Percentiles rank a stretch among this genome's conserved stretches.
Evolutionary conservation across 2,888 invertebrate species (phyloP).

Genomic region (Drosophila mercatorum): DNA sequence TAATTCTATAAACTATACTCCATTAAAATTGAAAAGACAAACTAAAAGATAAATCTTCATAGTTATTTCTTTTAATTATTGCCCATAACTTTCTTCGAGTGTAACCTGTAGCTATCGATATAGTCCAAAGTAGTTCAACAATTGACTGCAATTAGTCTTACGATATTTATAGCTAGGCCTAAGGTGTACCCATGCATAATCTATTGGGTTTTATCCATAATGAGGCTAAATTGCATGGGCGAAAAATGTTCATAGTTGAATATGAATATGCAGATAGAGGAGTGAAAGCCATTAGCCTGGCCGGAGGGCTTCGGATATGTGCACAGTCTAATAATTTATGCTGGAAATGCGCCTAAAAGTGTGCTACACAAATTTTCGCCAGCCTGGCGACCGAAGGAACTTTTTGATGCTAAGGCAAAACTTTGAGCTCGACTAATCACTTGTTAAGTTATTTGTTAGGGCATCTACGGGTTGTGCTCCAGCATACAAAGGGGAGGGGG

Average conservation of each 20-base stretch:
- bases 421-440: conserved; percentile 65
- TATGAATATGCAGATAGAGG: conserved; percentile 32
- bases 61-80: too few relatives aligned
- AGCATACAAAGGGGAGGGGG: neutral
- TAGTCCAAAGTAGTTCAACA: conserved; percentile 22
- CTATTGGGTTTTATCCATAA: conserved; percentile 27
- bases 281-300: conserved; percentile 37
- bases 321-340: conserved; percentile 57
- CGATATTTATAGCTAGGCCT: conserved; percentile 34
- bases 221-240: conserved; percentile 52
- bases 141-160: conserved; percentile 50
- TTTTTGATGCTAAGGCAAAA: conserved; percentile 62
- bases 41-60: too few relatives aligned
- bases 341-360: conserved; percentile 49
- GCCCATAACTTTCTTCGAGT: neutral
- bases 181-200: conserved; percentile 21
- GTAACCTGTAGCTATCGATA: neutral
- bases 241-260: neutral
- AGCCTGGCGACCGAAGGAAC: conserved; percentile 27
- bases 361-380: conserved; percentile 44
- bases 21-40: neutral
- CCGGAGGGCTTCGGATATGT: conserved; percentile 6
- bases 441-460: conserved; percentile 67
- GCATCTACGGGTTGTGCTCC: conserved; percentile 25
- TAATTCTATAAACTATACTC: too few relatives aligned